phyloP scores from a whole-genome alignment of 1,140 invertebrate genomes.

The Mya arenaria region DNA sequence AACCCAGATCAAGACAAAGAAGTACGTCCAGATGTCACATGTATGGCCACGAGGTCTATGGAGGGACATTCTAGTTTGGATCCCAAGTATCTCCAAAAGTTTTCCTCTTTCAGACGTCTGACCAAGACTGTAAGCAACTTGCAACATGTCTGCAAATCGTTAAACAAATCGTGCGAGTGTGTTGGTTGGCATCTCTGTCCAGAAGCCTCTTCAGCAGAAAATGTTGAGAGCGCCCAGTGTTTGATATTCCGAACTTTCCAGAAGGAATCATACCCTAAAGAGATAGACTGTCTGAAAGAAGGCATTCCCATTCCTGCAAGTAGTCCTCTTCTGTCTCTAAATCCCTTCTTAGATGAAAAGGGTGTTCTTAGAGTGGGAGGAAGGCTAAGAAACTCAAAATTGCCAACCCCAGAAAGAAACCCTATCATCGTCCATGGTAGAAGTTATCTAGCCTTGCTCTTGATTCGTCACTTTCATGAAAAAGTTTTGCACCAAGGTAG shows the following conservation, averaged over 20 bases:
- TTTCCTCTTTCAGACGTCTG: neutral
- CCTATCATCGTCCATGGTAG: slow-evolving; percentile 46
- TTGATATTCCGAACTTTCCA: slow-evolving; percentile 27
- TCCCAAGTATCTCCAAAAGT: neutral
- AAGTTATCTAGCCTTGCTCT: slow-evolving; percentile 34
- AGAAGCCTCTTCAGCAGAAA: neutral
- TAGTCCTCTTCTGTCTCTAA: neutral
- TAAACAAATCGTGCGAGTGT: neutral
- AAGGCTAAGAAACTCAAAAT: neutral
- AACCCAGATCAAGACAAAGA: neutral
- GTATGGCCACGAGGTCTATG: neutral
- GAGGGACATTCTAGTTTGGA: too few relatives aligned
- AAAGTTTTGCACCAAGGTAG: slow-evolving; percentile 48
- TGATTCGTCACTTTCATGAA: slow-evolving; percentile 33
- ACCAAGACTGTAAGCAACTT: neutral
- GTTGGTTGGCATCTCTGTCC: neutral
- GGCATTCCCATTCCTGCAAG: neutral
- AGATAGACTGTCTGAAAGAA: neutral
- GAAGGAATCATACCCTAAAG: slow-evolving; percentile 1
- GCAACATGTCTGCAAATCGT: neutral
- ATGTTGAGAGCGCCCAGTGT: neutral
- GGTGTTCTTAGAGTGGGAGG: slow-evolving; percentile 48
- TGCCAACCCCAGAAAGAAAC: neutral
- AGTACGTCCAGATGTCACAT: neutral
- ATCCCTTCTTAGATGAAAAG: slow-evolving; percentile 12